Evolutionary conservation across 2,797 vertebrate genomes (phyloP).

Genomic region (Enteromius anoplus): DNA sequence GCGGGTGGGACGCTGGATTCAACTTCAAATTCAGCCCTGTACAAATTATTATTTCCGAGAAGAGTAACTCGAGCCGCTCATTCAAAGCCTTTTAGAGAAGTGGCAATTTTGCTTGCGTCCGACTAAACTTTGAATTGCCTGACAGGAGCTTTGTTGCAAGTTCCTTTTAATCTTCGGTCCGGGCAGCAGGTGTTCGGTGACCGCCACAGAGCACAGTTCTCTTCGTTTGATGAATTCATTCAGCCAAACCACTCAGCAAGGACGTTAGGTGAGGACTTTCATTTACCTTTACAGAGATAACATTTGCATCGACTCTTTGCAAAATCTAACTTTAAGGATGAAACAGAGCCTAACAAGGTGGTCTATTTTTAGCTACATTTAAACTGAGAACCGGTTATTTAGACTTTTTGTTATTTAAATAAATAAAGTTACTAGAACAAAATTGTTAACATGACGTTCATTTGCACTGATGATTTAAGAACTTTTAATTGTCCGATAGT

Average conservation of each 20-base stretch:
- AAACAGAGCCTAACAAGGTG: not conserved
- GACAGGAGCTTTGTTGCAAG: not conserved
- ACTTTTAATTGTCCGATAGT: not conserved
- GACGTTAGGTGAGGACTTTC: not conserved
- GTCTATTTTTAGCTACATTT: not conserved
- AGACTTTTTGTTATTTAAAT: not conserved
- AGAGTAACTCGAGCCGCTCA: not conserved
- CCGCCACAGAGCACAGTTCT: not conserved
- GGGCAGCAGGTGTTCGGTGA: slow-evolving; percentile 34
- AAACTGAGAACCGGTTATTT: not conserved
- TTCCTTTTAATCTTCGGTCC: not conserved
- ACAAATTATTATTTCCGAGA: not conserved
- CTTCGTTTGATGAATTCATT: not conserved
- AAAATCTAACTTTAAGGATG: not conserved
- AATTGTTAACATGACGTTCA: not conserved
- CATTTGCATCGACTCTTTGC: not conserved
- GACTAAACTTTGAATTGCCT: not conserved
- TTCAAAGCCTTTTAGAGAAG: not conserved
- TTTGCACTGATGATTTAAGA: not conserved
- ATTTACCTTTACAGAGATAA: not conserved
- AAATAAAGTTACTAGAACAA: not conserved
- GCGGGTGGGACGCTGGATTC: slow-evolving; percentile 19
- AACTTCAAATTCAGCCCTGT: slow-evolving; percentile 44
- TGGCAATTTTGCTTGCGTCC: not conserved
- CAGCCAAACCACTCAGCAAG: not conserved